These are phyloP conservation scores for Drosophila testacea DNA, from an alignment of 2,888 invertebrate species.

Conservation along the genomic window DNA sequence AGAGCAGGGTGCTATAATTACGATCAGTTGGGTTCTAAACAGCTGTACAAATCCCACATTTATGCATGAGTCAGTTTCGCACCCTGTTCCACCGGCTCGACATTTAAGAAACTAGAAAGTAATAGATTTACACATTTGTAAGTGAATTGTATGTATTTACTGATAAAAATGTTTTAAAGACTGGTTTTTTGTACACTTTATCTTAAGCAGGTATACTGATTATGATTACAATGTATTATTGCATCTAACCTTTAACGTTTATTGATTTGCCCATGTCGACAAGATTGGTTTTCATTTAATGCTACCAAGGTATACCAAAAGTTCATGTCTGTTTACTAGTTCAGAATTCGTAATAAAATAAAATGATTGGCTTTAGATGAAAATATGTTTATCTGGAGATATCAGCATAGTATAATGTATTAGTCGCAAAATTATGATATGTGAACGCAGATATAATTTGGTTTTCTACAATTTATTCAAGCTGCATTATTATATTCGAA, in stretches of 20 bases:
- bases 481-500: slow-evolving; percentile 24
- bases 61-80: slow-evolving; percentile 21
- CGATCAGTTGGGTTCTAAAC: slow-evolving; percentile 6
- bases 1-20: slow-evolving; percentile 40
- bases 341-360: background rate
- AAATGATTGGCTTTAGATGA: slow-evolving; percentile 1
- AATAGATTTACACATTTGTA: slow-evolving; percentile 44
- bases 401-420: slow-evolving; percentile 1
- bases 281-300: slow-evolving; percentile 21
- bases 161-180: slow-evolving; percentile 80
- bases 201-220: slow-evolving; percentile 72
- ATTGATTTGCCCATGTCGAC: slow-evolving; percentile 14
- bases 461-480: slow-evolving; percentile 5
- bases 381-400: slow-evolving; percentile 1
- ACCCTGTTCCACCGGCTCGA: slow-evolving; percentile 34
- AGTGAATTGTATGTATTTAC: slow-evolving; percentile 46
- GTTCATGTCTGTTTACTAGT: slow-evolving; percentile 12
- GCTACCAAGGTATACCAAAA: slow-evolving; percentile 38
- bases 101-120: slow-evolving; percentile 28
- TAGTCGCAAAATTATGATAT: background rate
- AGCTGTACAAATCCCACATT: slow-evolving; percentile 8
- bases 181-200: slow-evolving; percentile 84
- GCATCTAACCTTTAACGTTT: slow-evolving; percentile 18
- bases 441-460: slow-evolving; percentile 8
- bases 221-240: slow-evolving; percentile 39